phyloP scores from a whole-genome alignment of 2,888 invertebrate species.

The Alloplasta piceator region DNA sequence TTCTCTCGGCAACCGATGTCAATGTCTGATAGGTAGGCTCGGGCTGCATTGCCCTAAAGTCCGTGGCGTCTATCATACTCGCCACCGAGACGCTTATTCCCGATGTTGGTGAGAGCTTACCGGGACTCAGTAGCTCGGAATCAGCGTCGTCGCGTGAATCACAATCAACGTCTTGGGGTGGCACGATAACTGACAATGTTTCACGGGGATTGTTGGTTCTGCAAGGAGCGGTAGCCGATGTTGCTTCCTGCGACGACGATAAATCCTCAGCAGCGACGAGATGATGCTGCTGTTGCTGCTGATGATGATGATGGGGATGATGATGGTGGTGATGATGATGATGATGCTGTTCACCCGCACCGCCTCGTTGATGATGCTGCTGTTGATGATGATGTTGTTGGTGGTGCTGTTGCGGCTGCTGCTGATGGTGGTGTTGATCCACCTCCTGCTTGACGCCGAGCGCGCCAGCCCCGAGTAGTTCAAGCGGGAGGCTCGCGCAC shows the following conservation, averaged over 20 bases:
- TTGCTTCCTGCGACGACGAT: constrained; percentile 79
- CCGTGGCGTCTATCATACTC: constrained; percentile 90
- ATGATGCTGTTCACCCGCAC: constrained; percentile 65
- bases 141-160: constrained; percentile 83
- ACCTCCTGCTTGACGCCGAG: constrained; percentile 83
- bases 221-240: constrained; percentile 64
- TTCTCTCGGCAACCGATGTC: constrained; percentile 94
- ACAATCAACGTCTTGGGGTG: constrained; percentile 83
- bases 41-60: constrained; percentile 90
- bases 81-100: constrained; percentile 88
- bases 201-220: constrained; percentile 76
- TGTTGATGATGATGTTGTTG: constrained; percentile 80
- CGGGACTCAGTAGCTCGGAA: constrained; percentile 88
- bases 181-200: constrained; percentile 83
- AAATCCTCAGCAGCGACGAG: constrained; percentile 81
- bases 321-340: constrained; percentile 57
- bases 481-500: constrained; percentile 82
- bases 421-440: constrained; percentile 65
- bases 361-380: constrained; percentile 79
- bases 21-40: constrained; percentile 97
- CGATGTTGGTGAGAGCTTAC: constrained; percentile 86
- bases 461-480: constrained; percentile 82
- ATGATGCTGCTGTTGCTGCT: constrained; percentile 73
- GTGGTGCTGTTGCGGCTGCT: constrained; percentile 79
- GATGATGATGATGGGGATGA: constrained; percentile 57